Base-by-base conservation (phyloP, 2,888 invertebrate genomes). In the Papilio elwesi region DNA sequence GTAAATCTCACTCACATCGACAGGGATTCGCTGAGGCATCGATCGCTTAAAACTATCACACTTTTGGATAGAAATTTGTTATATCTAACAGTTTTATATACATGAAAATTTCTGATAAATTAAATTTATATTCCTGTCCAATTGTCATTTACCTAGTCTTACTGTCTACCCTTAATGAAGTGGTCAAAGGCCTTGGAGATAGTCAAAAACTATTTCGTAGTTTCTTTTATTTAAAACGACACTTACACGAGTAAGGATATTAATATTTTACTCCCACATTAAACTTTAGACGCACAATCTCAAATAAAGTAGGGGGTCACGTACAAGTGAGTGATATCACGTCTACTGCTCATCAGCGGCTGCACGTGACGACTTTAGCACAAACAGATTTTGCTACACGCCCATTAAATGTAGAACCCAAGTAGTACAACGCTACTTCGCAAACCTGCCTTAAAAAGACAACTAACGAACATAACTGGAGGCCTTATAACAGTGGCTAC, bases 321-420 rank as follows among this genome's bases (percentile, higher is more conserved):
- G 93, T 93, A 87, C 89, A 79, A 91, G 85, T 90, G 90, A 92
- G 93, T 92, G 92, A 93, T 93, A 92, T 90, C 93, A 93, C 93
- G 93, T 92, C 92, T 88, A 86, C 87, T 87, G 87, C 93, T 93
- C 93, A 93, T 93, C 93, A 93, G 90, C 86, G 90, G 88, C 80
- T 85, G 93, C 88, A 90, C 93, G 93, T 93, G 93, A 93, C 93
- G 92, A 91, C 91, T 93, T 91, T 90, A 90, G 86, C 86, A 86
- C 91, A 91, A 92, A 92, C 93, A 92, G 93, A 93, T 93, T 93
- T 89, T 87, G 85, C 84, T 88, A 90, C 85, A 88, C 80, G 80
- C 85, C 92, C 90, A 90, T 80, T 79, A 75, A 82, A 79, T 74
- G 74, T 51, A 78, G 90, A 83, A 79, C 90, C 77, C 79, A 77